Conservation (phyloP, 1,140 invertebrate species). For the Drosophila triauraria region DNA sequence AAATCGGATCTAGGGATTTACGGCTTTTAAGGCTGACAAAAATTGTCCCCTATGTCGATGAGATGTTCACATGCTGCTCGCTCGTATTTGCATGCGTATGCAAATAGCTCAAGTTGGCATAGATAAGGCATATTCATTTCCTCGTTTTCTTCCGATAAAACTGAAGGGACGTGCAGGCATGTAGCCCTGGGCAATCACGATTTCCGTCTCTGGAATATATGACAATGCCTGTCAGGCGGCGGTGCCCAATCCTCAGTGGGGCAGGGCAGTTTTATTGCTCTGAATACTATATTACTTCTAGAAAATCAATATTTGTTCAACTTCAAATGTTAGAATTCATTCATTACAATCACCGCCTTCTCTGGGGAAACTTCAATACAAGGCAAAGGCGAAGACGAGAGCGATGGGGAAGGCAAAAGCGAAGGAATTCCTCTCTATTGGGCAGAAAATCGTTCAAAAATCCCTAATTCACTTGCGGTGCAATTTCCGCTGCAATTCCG, state of each 20-base stretch:
- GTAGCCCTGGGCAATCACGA: constrained; percentile 65
- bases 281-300: constrained; percentile 45
- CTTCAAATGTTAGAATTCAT: constrained; percentile 62
- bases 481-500: constrained; percentile 47
- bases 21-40: constrained; percentile 54
- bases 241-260: constrained; percentile 37
- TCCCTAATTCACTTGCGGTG: constrained; percentile 24
- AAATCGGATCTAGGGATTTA: constrained; percentile 59
- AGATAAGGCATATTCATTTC: constrained; percentile 56
- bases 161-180: constrained; percentile 31
- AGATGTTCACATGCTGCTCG: constrained; percentile 8
- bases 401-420: not conserved
- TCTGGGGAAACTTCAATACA: not conserved
- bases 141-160: constrained; percentile 62
- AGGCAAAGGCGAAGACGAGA: not conserved
- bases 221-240: constrained; percentile 29
- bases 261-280: constrained; percentile 62
- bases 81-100: constrained; percentile 61
- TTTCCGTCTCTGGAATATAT: constrained; percentile 52
- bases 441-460: constrained; percentile 13
- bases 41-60: constrained; percentile 23
- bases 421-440: constrained; percentile 27
- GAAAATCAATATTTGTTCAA: constrained; percentile 62
- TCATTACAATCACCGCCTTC: constrained; percentile 20
- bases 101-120: constrained; percentile 47